Evolutionary conservation across 2,113 vertebrate genomes (phyloP).

Genomic region (Cranoglanis bouderius): DNA sequence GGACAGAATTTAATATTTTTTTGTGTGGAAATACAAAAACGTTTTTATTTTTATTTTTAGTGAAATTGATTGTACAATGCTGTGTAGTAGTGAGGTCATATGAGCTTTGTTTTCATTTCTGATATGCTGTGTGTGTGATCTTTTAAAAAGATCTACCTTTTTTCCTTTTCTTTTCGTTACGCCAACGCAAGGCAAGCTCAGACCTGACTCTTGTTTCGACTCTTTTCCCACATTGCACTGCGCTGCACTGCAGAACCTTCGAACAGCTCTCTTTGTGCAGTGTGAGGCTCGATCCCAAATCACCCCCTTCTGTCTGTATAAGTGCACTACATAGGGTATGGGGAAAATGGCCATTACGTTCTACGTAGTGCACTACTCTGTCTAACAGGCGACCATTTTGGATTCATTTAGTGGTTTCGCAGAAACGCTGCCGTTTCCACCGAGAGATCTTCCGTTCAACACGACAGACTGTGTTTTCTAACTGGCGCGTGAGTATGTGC

Average conservation of each 20-base stretch:
- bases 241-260: not conserved
- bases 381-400: not conserved
- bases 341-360: not conserved
- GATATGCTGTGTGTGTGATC: not conserved
- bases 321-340: constrained; percentile 21
- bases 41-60: not conserved
- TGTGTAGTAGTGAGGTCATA: not conserved
- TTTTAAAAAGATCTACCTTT: not conserved
- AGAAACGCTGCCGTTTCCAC: not conserved
- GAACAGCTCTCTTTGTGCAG: not conserved
- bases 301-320: not conserved
- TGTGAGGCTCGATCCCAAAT: not conserved
- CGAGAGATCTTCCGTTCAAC: not conserved
- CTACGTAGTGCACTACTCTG: not conserved
- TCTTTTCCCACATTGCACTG: not conserved
- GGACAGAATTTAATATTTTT: not conserved
- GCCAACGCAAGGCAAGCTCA: not conserved
- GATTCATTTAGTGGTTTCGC: constrained; percentile 12
- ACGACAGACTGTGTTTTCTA: not conserved
- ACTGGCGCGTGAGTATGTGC: not conserved
- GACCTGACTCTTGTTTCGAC: not conserved
- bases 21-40: not conserved
- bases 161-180: not conserved
- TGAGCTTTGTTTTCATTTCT: not conserved
- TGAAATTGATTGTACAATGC: not conserved